A percentile compares a stretch with the other conserved stretches of the same genome.
These are phyloP conservation scores for Oxyruncus cristatus DNA, from an alignment of 2,113 vertebrate genomes.

Conservation along the genomic window DNA sequence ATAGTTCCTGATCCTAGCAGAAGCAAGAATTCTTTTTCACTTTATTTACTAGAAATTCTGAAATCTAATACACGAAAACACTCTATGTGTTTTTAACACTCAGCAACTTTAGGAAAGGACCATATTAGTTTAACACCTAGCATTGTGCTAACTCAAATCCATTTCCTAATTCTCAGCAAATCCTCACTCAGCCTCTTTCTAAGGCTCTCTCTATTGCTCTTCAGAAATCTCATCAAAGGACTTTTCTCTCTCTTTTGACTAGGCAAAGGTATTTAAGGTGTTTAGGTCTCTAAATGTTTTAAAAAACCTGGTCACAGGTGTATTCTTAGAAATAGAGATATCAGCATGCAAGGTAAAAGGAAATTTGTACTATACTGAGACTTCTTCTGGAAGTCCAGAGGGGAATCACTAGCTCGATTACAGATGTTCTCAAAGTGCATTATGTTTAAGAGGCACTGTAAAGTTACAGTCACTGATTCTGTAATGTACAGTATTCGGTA, in stretches of 20 bases:
- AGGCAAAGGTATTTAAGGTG: not conserved
- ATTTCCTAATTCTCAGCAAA: not conserved
- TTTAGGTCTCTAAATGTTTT: slow-evolving; percentile 12
- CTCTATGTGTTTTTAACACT: not conserved
- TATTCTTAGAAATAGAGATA: not conserved
- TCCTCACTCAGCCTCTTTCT: not conserved
- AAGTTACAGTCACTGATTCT: not conserved
- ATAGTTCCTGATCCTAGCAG: not conserved
- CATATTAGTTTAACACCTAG: not conserved
- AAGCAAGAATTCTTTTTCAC: not conserved
- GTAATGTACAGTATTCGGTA: not conserved
- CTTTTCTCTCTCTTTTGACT: not conserved
- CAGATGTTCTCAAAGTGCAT: not conserved
- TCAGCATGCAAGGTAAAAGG: not conserved
- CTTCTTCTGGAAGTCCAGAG: not conserved
- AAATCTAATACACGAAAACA: not conserved
- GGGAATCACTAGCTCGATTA: not conserved
- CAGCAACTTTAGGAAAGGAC: not conserved
- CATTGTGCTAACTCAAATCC: not conserved
- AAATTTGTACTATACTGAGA: not conserved
- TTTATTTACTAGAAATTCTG: not conserved
- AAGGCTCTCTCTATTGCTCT: not conserved
- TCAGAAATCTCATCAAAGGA: not conserved
- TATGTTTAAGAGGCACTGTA: not conserved
- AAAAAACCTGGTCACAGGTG: not conserved